Evolutionary conservation across 2,113 vertebrate genomes (phyloP).

Genomic region (Serilophus lunatus): DNA sequence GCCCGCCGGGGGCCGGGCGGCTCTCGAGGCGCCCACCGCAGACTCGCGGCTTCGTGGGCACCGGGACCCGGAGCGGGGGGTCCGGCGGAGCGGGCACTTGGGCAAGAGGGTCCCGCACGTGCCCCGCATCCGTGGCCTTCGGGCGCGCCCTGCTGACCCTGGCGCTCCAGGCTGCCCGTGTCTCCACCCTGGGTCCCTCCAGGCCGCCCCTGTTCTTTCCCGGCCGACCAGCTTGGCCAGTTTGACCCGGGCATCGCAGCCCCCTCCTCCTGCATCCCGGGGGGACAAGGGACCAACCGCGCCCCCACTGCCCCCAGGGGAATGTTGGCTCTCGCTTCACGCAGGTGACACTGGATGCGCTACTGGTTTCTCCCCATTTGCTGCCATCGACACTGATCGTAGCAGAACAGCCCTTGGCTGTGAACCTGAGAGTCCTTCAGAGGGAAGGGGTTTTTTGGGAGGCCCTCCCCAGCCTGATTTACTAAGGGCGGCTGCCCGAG

Average conservation of each 20-base stretch:
- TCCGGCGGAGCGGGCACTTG: accelerated
- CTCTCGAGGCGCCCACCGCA: accelerated
- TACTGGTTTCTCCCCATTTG: not conserved
- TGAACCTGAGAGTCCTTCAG: not conserved
- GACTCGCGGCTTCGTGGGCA: accelerated
- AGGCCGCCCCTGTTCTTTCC: not conserved
- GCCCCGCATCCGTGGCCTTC: accelerated
- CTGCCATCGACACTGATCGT: accelerated
- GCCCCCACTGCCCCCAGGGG: accelerated
- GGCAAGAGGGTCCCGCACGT: not conserved
- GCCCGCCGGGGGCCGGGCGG: accelerated
- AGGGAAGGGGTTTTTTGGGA: not conserved
- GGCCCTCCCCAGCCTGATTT: not conserved
- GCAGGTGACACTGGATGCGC: accelerated
- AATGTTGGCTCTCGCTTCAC: not conserved
- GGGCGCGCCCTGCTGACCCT: not conserved
- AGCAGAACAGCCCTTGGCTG: not conserved
- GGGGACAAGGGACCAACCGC: not conserved
- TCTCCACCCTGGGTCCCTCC: not conserved
- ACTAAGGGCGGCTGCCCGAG: not conserved
- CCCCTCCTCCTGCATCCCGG: no score
- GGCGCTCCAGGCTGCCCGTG: accelerated
- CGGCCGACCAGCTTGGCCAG: not conserved
- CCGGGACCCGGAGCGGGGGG: accelerated
- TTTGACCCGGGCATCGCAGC: not conserved